These are phyloP conservation scores for Piaya cayana DNA, from an alignment of 2,113 vertebrate species.

Conservation along the genomic window DNA sequence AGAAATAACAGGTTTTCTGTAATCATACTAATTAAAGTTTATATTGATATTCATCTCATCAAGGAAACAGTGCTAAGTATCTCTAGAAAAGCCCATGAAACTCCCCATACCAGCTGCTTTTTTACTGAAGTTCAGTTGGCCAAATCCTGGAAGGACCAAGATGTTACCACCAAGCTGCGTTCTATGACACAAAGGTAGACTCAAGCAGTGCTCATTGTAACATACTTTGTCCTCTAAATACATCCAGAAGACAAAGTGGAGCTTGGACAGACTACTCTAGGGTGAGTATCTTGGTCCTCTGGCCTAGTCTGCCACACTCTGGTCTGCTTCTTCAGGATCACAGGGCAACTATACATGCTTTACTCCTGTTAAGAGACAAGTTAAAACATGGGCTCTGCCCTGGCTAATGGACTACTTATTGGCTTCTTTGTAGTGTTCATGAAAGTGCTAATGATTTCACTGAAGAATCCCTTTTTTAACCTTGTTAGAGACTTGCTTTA, in stretches of 20 bases:
- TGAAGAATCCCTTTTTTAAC: neutral
- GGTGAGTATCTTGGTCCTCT: accelerated
- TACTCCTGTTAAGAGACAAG: neutral
- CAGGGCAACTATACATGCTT: neutral
- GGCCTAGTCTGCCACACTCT: neutral
- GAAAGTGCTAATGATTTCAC: neutral
- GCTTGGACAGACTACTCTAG: neutral
- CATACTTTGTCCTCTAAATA: neutral
- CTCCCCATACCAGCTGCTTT: neutral
- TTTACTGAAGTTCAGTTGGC: neutral
- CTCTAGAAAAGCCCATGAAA: neutral
- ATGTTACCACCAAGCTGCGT: accelerated
- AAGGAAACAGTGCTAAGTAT: neutral
- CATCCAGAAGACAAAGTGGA: neutral
- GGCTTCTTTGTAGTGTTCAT: neutral
- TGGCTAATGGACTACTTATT: neutral
- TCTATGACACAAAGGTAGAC: neutral
- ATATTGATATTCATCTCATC: neutral
- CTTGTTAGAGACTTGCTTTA: neutral
- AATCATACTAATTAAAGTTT: neutral
- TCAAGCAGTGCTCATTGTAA: neutral
- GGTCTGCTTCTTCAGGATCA: neutral
- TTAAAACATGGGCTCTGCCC: neutral
- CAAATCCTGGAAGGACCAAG: neutral
- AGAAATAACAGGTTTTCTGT: neutral